Percentiles rank a stretch among this genome's conserved stretches.
Conservation (phyloP, 92 coral and sea anemone genomes). For the Ricordea florida region DNA sequence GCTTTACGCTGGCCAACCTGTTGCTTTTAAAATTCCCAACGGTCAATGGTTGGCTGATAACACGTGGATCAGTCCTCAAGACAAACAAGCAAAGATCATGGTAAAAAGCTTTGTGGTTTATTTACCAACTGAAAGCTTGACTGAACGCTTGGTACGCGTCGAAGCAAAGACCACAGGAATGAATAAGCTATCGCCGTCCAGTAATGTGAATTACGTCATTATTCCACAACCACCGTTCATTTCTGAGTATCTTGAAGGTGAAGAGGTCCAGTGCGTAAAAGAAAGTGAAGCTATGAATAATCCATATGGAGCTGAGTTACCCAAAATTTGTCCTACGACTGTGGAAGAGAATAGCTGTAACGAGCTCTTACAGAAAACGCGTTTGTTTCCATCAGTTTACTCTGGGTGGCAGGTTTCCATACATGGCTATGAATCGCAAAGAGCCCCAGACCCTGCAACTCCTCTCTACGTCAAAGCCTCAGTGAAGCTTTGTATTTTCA, state of each 20-base stretch:
- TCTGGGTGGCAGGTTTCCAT: conserved; percentile 18
- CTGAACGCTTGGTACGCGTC: conserved; percentile 14
- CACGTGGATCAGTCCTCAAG: conserved; percentile 13
- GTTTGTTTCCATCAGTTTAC: conserved; percentile 41
- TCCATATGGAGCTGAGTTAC: conserved; percentile 35
- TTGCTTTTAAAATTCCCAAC: conserved; percentile 27
- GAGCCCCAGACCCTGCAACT: conserved; percentile 13
- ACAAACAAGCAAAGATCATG: conserved; percentile 9
- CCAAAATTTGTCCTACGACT: conserved; percentile 35
- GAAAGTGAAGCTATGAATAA: conserved; percentile 22
- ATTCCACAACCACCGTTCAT: conserved; percentile 15
- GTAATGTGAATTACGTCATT: conserved; percentile 12
- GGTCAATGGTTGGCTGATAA: conserved; percentile 33
- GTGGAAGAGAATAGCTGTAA: conserved; percentile 45
- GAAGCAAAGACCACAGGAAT: conserved; percentile 2
- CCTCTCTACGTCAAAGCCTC: conserved; percentile 33
- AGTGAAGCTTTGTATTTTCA: conserved; percentile 29
- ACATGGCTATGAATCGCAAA: conserved; percentile 26
- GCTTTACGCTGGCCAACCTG: conserved; percentile 25
- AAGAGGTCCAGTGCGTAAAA: conserved; percentile 1
- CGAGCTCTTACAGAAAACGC: conserved; percentile 28
- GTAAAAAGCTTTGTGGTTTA: conserved; percentile 38
- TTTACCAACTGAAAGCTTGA: conserved; percentile 4
- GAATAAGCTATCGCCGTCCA: conserved; percentile 16
- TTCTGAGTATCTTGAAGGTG: conserved; percentile 37